Conservation (phyloP, 2,888 invertebrate genomes). For the Perdita meconis region DNA sequence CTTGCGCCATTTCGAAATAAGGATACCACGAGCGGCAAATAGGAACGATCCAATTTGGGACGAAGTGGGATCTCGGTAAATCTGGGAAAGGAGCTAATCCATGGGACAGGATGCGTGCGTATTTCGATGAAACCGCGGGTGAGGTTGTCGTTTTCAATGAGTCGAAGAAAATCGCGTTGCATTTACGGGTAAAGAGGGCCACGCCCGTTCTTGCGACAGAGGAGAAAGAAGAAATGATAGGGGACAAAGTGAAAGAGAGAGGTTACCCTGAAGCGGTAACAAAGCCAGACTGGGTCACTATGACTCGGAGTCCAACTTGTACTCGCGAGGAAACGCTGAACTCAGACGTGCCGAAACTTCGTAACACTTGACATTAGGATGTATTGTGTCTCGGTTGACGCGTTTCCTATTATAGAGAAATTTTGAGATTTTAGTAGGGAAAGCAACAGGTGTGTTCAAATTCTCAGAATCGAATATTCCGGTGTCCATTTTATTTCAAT, state of each 20-base stretch:
- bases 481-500: no score
- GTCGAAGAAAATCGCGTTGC: conserved; percentile 25
- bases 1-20: conserved; percentile 2
- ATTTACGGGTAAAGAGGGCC: conserved; percentile 36
- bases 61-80: not conserved
- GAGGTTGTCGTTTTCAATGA: not conserved
- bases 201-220: conserved; percentile 51
- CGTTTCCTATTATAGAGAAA: no score
- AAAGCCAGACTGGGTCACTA: conserved; percentile 24
- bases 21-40: conserved; percentile 6
- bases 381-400: not conserved
- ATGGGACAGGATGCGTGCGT: not conserved
- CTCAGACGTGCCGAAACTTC: not conserved
- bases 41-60: conserved; percentile 20
- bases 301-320: conserved; percentile 25
- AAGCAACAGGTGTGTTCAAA: no score
- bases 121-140: not conserved
- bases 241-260: conserved; percentile 48
- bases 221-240: conserved; percentile 47
- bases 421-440: no score
- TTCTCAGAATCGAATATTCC: no score
- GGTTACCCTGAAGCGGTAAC: conserved; percentile 28
- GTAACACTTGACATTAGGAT: not conserved
- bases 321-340: conserved; percentile 3
- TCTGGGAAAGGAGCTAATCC: not conserved